phyloP scores from a whole-genome alignment of 2,888 invertebrate species.

The Aleiodes testaceus region DNA sequence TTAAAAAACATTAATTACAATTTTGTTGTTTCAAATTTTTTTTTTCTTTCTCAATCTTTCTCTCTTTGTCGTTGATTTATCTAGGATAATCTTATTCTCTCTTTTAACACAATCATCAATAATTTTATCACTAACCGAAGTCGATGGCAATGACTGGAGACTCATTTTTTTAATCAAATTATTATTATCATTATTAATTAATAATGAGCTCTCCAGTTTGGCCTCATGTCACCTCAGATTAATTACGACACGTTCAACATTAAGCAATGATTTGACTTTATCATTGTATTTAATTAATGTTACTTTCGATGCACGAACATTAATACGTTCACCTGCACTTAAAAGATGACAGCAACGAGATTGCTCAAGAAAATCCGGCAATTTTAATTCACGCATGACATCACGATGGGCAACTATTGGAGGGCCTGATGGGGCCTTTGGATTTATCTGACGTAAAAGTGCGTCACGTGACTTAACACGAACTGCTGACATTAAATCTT shows the following conservation, averaged over 20 bases:
- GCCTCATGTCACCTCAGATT: conserved; percentile 75
- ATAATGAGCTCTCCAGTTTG: conserved; percentile 53
- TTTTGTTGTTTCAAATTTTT: background rate
- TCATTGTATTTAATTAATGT: conserved; percentile 89
- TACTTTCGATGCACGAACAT: conserved; percentile 86
- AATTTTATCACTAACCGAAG: background rate
- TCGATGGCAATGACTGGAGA: conserved; percentile 15
- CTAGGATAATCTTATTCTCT: background rate
- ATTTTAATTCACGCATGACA: conserved; percentile 81
- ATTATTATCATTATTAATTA: conserved; percentile 23
- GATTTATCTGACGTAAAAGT: conserved; percentile 82
- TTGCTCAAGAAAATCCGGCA: conserved; percentile 86
- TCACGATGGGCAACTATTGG: conserved; percentile 74
- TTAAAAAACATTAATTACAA: background rate
- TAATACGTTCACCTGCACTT: conserved; percentile 85
- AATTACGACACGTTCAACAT: conserved; percentile 85
- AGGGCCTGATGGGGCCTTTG: conserved; percentile 74
- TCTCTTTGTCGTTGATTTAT: background rate
- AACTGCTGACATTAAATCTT: conserved; percentile 84
- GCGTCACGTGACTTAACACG: conserved; percentile 89
- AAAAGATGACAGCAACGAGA: conserved; percentile 86
- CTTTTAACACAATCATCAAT: background rate
- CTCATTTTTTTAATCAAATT: background rate
- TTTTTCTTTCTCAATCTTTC: conserved; percentile 18
- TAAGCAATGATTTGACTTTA: conserved; percentile 85